A percentile compares a stretch with the other conserved stretches of the same genome.
Evolutionary conservation across 1,140 invertebrate species (phyloP).

Genomic region (Aphelinus atriplicis): DNA sequence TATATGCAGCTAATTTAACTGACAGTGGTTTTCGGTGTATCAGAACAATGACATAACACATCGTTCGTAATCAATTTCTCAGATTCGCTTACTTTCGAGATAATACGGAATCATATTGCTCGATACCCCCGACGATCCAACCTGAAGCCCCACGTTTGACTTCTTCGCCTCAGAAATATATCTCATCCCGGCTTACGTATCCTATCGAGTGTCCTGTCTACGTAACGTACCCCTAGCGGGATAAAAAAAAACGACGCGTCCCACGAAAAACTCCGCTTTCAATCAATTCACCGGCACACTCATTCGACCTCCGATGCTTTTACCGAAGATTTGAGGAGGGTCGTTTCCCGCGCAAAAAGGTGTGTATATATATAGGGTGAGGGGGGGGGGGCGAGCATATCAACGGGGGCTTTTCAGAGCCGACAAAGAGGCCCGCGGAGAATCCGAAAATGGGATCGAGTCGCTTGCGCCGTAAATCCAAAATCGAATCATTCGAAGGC

Average conservation of each 20-base stretch:
- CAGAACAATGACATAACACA: no score
- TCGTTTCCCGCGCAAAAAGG: not conserved
- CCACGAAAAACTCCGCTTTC: not conserved
- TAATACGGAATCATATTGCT: no score
- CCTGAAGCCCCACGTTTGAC: no score
- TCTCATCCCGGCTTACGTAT: no score
- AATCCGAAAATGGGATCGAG: conserved; percentile 34
- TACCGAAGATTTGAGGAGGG: not conserved
- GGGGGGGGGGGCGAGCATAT: not conserved
- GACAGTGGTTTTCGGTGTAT: no score
- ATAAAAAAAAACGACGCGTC: not conserved
- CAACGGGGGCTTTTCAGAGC: conserved; percentile 10
- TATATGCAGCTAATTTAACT: no score
- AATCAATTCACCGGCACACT: not conserved
- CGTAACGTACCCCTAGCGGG: not conserved
- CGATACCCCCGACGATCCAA: no score
- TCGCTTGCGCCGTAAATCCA: conserved; percentile 31
- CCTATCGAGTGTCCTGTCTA: no score
- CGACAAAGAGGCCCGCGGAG: not conserved
- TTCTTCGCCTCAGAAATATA: no score
- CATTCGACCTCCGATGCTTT: not conserved
- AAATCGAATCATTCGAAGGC: conserved; percentile 30
- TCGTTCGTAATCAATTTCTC: no score
- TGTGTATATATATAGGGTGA: no score
- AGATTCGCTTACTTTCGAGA: no score